Evolutionary conservation across 2,888 invertebrate genomes (phyloP), one percentile per base, ranked within the genome.

Genomic region (Embidobia sp.): DNA sequence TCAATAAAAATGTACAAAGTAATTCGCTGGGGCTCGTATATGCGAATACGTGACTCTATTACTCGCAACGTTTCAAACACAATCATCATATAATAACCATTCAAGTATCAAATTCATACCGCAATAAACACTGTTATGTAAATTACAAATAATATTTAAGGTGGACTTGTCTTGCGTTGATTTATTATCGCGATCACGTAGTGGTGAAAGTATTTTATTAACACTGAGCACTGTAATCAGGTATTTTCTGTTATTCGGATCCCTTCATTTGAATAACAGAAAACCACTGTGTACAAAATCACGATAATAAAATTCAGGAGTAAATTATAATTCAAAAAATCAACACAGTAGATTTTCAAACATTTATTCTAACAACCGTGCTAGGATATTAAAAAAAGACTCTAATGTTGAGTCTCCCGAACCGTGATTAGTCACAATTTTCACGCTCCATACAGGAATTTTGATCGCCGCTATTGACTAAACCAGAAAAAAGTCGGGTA

Each of bases 131-230:
- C 22, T 59, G 22, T 73, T 73, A 66, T 61, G 55, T 57, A 67
- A 69, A 75, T 46, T 40, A 26, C 16, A 53, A 51, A 46, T 46
- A 53, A 61, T 67, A 67, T 69, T 63, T 69, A 33, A 75, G 33
- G 11, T 29, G 29, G 7, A 51, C 63, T 26, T 57, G 75, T 51
- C 49, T 46, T 26, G 42, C 46, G 31, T 35, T 75, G 75, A 75
- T 75, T 69, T 63, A 69, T 61, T 55, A 63, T 55, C 46, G 16
- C 18, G 53, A 63, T 48, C 29, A 11, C 42, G 33, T 67, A 40
- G 48, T 42, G 35, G 61, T 61, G 67, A 75, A 75, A 75, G 75
- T 69, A 63, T 63, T 69, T 67, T 69, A 75, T 75, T 75, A 49
- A 48, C 31, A 63, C 46, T 63, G 55, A 67, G 69, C 29, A 75